Conservation (phyloP, 35 echinoderm and acorn worm species). For the Ptychodera flava region DNA sequence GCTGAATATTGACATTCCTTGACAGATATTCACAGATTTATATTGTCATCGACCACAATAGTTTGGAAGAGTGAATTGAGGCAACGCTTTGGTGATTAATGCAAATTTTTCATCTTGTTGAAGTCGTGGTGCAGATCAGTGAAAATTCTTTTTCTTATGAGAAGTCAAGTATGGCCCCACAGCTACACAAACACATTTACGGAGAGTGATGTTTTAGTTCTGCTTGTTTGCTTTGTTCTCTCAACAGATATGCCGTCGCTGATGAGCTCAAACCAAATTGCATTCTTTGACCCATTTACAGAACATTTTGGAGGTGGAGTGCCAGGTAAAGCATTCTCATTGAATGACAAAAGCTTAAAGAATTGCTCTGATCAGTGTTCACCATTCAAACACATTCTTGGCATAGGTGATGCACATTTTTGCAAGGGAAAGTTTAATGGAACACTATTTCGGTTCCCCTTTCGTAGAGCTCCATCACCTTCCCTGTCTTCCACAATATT, state of each 20-base stretch:
- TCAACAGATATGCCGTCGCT: constrained; percentile 57
- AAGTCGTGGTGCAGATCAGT: too few relatives aligned
- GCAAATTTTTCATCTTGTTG: too few relatives aligned
- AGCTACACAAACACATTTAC: too few relatives aligned
- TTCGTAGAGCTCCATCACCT: constrained; percentile 26
- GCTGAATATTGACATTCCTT: too few relatives aligned
- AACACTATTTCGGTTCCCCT: constrained; percentile 79
- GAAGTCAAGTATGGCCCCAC: too few relatives aligned
- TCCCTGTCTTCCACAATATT: constrained; percentile 26
- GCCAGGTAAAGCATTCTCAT: background rate
- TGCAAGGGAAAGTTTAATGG: constrained; percentile 15
- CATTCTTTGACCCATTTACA: constrained; percentile 55
- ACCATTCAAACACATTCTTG: constrained; percentile 46
- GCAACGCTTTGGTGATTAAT: too few relatives aligned
- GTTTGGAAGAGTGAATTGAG: too few relatives aligned
- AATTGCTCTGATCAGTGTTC: constrained; percentile 50
- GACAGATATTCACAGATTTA: too few relatives aligned
- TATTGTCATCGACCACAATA: too few relatives aligned
- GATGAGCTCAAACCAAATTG: constrained; percentile 43
- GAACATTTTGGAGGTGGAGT: constrained; percentile 19
- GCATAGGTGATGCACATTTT: background rate
- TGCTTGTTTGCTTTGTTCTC: too few relatives aligned
- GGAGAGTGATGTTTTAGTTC: too few relatives aligned
- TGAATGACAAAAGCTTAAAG: background rate
- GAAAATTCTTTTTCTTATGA: too few relatives aligned